Base-by-base conservation (phyloP, 2,113 vertebrate species). In the Lota lota region DNA sequence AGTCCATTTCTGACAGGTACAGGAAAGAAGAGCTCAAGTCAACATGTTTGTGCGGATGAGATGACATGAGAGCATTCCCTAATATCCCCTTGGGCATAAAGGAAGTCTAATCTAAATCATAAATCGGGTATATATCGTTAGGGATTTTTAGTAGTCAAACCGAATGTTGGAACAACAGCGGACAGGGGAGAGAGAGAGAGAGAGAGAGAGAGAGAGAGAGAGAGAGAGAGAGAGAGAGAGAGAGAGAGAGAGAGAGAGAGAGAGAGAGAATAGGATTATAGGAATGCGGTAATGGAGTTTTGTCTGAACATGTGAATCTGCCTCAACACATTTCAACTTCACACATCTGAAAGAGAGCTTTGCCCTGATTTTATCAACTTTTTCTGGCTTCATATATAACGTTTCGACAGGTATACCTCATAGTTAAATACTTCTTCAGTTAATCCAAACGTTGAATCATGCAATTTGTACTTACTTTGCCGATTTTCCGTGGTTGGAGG, bases 1-100 rank as follows among this genome's bases (percentile, higher is more conserved):
- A 89, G 93, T 97, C 96, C 96, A 98, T 68, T 92, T 93, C 96
- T 98, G 86, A 68, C 1, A n/a, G 17, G 10, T 8, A 47, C 7
- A 47, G 10, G 40, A 47, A 8, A 47, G 10, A 10, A 47, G 40
- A 47, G 40, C 10, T 12, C 40, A 47, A 11, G 40, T 12, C 40
- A 47, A 14, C 28, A 33, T 33, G 28, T 7, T 33, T 3, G 28
- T 33, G 28, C 7, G 28, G 28, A 33, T 4, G 3, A 33, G 28
- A 33, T 33, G 28, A n/a, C n/a, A n/a, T n/a, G n/a, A n/a, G n/a
- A n/a, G n/a, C n/a, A n/a, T n/a, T n/a, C n/a, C n/a, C n/a, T n/a
- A n/a, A n/a, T n/a, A n/a, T n/a, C n/a, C n/a, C 28, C 28, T 33
- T 33, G 28, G 28, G 28, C 3, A 33, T 33, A 33, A 33, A 33